phyloP scores from a whole-genome alignment of 2,888 invertebrate genomes.

The Ennomos erosarius region DNA sequence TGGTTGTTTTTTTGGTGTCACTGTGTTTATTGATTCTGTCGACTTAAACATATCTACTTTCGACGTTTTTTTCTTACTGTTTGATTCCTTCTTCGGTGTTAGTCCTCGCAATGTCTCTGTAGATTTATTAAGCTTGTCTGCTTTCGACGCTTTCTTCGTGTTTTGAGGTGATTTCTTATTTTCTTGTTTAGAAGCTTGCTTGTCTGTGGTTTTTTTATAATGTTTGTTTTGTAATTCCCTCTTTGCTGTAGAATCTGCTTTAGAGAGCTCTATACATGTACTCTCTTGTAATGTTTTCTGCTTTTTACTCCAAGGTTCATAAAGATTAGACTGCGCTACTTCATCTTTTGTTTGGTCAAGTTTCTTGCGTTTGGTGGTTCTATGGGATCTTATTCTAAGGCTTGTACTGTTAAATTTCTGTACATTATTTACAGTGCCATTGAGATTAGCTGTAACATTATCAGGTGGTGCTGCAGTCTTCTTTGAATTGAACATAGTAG shows the following conservation, averaged over 20 bases:
- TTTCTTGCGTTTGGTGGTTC: conserved; percentile 40
- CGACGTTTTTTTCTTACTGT: no score
- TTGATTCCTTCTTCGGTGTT: conserved; percentile 1
- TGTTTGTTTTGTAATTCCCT: conserved; percentile 10
- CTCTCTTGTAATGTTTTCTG: conserved; percentile 14
- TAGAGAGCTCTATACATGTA: conserved; percentile 13
- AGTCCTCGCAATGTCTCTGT: conserved; percentile 6
- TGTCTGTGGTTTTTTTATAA: background rate
- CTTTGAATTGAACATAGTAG: conserved; percentile 25
- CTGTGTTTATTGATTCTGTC: no score
- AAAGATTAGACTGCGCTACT: conserved; percentile 19
- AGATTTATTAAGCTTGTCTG: conserved; percentile 16
- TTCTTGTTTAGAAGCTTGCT: conserved; percentile 1
- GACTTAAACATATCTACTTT: no score
- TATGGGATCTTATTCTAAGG: conserved; percentile 46
- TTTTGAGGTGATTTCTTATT: conserved; percentile 16
- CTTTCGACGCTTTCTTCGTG: conserved; percentile 27
- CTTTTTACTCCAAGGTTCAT: conserved; percentile 32
- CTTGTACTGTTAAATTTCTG: conserved; percentile 41
- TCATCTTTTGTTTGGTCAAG: conserved; percentile 20
- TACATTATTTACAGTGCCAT: conserved; percentile 35
- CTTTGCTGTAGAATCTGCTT: conserved; percentile 21
- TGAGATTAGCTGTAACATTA: conserved; percentile 28
- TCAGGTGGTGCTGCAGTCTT: conserved; percentile 19
- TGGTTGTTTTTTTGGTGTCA: no score